A percentile compares a stretch with the other conserved stretches of the same genome.
These are phyloP conservation scores for Bicyclus anynana DNA, from an alignment of 1,140 invertebrate species.

Conservation along the genomic window DNA sequence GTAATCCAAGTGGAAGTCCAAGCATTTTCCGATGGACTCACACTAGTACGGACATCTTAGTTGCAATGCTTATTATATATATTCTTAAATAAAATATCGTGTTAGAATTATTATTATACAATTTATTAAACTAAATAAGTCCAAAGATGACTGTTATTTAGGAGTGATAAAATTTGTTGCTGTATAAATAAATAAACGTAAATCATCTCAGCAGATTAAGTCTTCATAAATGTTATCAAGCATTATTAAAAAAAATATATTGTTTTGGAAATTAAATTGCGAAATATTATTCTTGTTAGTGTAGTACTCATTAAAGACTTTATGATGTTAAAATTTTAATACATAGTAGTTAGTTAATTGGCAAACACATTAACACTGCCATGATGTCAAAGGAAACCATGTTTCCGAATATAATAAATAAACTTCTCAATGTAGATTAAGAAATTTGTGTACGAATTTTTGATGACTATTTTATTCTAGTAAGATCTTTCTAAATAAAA, in stretches of 20 bases:
- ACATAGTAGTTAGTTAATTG: constrained; percentile 52
- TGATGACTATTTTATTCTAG: constrained; percentile 66
- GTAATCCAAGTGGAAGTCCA: constrained; percentile 75
- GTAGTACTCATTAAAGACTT: constrained; percentile 24
- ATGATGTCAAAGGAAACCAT: constrained; percentile 45
- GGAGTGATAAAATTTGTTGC: constrained; percentile 68
- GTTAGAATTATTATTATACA: constrained; percentile 39
- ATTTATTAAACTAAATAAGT: constrained; percentile 42
- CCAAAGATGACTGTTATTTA: constrained; percentile 69
- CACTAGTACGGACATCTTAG: constrained; percentile 57
- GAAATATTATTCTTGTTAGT: constrained; percentile 24
- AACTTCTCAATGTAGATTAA: constrained; percentile 41
- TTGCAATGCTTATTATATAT: constrained; percentile 51
- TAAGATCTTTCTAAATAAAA: constrained; percentile 38
- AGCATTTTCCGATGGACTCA: constrained; percentile 61
- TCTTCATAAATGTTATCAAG: constrained; percentile 46
- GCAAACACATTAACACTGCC: constrained; percentile 70
- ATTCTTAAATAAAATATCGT: constrained; percentile 49
- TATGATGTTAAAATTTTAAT: constrained; percentile 37
- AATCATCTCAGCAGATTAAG: constrained; percentile 40
- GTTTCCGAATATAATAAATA: constrained; percentile 24
- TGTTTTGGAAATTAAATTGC: constrained; percentile 10
- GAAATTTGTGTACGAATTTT: constrained; percentile 66
- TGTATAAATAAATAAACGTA: constrained; percentile 50
- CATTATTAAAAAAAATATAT: not conserved